Percentiles rank a stretch among this genome's conserved stretches.
These are phyloP conservation scores for Drosophila bifasciata DNA, from an alignment of 1,140 invertebrate species.

Conservation along the genomic window DNA sequence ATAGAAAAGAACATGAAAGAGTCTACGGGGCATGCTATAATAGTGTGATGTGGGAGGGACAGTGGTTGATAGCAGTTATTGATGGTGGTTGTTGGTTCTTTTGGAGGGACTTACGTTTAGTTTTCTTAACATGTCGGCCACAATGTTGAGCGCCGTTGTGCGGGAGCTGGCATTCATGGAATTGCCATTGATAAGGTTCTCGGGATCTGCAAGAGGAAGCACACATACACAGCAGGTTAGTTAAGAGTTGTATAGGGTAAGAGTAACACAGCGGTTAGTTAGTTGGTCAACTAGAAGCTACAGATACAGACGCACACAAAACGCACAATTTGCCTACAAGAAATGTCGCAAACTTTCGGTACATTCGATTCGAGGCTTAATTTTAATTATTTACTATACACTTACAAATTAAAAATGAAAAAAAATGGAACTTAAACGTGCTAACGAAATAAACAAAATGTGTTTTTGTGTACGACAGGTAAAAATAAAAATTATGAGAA, in stretches of 20 bases:
- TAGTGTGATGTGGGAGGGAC: no score
- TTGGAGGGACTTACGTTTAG: constrained; percentile 89
- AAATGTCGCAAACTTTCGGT: constrained; percentile 63
- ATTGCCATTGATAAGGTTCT: constrained; percentile 88
- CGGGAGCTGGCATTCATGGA: constrained; percentile 92
- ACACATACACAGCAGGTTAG: constrained; percentile 66
- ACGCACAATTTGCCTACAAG: constrained; percentile 60
- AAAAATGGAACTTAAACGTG: constrained; percentile 24
- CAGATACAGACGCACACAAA: constrained; percentile 54
- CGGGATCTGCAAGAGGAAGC: constrained; percentile 83
- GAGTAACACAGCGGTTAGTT: constrained; percentile 29
- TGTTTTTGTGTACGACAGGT: constrained; percentile 31
- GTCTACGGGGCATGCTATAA: constrained; percentile 15
- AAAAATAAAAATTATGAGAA: constrained; percentile 26
- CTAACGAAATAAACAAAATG: constrained; percentile 26
- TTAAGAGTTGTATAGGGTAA: constrained; percentile 31
- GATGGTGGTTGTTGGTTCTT: constrained; percentile 6
- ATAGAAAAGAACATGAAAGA: neutral
- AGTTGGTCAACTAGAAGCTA: constrained; percentile 32
- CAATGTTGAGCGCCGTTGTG: constrained; percentile 96
- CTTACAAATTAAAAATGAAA: constrained; percentile 20
- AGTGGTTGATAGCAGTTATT: constrained; percentile 1
- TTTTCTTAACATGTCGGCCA: constrained; percentile 96
- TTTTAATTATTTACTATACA: constrained; percentile 52
- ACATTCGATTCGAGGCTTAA: constrained; percentile 24